Evolutionary conservation across 2,797 vertebrate genomes (phyloP).

Genomic region (Sebastes miniatus): DNA sequence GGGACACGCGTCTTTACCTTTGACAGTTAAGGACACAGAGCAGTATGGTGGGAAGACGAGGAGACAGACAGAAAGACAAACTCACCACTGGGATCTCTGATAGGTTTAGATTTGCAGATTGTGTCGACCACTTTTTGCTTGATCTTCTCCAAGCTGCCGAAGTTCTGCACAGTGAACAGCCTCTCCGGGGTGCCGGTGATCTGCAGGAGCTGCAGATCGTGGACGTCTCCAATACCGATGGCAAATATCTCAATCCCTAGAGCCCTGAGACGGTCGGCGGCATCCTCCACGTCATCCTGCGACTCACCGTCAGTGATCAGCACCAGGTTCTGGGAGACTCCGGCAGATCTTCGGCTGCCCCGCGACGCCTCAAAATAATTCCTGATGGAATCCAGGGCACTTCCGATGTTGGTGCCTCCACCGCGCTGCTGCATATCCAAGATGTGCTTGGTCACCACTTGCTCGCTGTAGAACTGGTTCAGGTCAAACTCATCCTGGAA

Average conservation of each 20-base stretch:
- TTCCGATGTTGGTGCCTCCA: neutral
- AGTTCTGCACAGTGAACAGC: constrained; percentile 76
- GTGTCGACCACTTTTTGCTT: constrained; percentile 60
- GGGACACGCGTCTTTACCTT: neutral
- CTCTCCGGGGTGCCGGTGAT: constrained; percentile 72
- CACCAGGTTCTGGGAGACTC: constrained; percentile 82
- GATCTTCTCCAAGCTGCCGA: constrained; percentile 67
- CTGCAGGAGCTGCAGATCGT: constrained; percentile 76
- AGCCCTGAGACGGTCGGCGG: constrained; percentile 69
- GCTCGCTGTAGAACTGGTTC: neutral
- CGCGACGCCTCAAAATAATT: constrained; percentile 75
- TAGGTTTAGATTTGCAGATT: neutral
- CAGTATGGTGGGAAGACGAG: neutral
- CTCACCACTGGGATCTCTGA: constrained; percentile 12
- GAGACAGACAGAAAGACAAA: neutral
- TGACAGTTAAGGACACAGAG: neutral
- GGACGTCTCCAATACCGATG: constrained; percentile 78
- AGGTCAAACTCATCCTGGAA: neutral
- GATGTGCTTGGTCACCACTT: neutral
- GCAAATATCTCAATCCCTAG: constrained; percentile 79
- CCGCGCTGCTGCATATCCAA: neutral
- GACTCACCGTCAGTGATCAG: constrained; percentile 86
- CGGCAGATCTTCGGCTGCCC: constrained; percentile 67
- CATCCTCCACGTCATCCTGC: constrained; percentile 66
- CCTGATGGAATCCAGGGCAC: neutral